phyloP scores from a whole-genome alignment of 2,797 vertebrate species.

The Artibeus jamaicensis region DNA sequence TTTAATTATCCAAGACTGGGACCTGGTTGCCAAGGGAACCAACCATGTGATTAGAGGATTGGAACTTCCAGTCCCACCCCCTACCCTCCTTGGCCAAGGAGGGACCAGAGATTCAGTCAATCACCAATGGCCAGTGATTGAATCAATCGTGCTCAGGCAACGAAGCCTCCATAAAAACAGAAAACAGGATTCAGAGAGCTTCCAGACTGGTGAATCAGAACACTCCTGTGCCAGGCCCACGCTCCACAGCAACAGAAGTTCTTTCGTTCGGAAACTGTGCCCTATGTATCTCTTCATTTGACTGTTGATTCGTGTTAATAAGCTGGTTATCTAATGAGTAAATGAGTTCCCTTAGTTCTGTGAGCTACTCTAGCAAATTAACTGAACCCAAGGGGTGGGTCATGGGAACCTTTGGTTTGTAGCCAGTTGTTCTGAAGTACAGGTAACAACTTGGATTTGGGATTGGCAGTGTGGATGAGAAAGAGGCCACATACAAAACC shows the following conservation, averaged over 20 bases:
- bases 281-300: neutral
- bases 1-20: neutral
- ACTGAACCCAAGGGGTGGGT: too few relatives aligned
- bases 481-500: too few relatives aligned
- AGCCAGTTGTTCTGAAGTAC: too few relatives aligned
- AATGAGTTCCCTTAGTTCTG: too few relatives aligned
- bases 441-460: too few relatives aligned
- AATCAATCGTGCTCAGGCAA: neutral
- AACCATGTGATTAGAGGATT: neutral
- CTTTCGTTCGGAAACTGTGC: neutral
- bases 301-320: too few relatives aligned
- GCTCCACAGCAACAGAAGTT: neutral
- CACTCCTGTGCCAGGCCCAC: neutral
- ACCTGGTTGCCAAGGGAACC: neutral
- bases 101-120: neutral
- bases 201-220: neutral
- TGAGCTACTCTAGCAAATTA: too few relatives aligned
- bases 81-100: neutral
- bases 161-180: neutral
- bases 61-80: neutral
- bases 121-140: neutral
- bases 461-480: too few relatives aligned
- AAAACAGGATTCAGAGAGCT: neutral
- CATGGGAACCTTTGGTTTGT: too few relatives aligned
- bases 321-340: too few relatives aligned